phyloP scores from a whole-genome alignment of 53 echinoderm and acorn worm species.

The Pentamera pediparva region DNA sequence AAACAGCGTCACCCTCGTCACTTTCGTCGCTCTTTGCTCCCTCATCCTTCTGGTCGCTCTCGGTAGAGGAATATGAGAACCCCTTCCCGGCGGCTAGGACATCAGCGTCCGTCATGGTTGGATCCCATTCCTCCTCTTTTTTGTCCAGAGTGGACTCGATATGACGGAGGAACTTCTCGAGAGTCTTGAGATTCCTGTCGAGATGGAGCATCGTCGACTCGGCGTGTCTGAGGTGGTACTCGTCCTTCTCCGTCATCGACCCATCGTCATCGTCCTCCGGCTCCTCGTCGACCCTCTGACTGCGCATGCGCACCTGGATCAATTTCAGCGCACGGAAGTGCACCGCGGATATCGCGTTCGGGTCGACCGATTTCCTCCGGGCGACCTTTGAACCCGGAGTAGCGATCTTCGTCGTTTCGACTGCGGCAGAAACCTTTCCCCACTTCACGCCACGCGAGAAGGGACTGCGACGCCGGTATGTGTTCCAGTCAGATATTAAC shows the following conservation, averaged over 20 bases:
- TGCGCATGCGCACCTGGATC: slow-evolving; percentile 9
- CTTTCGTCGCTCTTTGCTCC: not conserved
- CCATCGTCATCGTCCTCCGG: slow-evolving; percentile 18
- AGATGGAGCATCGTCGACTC: slow-evolving; percentile 62
- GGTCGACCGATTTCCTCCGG: slow-evolving; percentile 62
- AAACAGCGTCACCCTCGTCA: not conserved
- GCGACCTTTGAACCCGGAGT: slow-evolving; percentile 34
- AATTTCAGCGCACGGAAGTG: slow-evolving; percentile 49
- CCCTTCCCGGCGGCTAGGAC: not conserved
- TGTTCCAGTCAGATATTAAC: not conserved
- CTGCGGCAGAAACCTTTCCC: not conserved
- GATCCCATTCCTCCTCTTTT: not conserved
- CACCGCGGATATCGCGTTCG: slow-evolving; percentile 43
- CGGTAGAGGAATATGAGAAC: too few relatives aligned
- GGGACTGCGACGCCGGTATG: slow-evolving; percentile 26
- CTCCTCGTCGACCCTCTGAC: slow-evolving; percentile 35
- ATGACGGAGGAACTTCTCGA: slow-evolving; percentile 61
- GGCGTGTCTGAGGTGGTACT: slow-evolving; percentile 54
- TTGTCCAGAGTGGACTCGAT: not conserved
- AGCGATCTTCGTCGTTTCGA: not conserved
- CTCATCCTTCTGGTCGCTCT: not conserved
- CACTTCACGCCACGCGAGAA: not conserved
- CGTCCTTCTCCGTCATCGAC: slow-evolving; percentile 17
- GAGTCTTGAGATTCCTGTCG: slow-evolving; percentile 68
- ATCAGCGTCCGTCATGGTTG: not conserved